Conservation (phyloP, 2,797 vertebrate species). For the Cryptoprocta ferox region DNA sequence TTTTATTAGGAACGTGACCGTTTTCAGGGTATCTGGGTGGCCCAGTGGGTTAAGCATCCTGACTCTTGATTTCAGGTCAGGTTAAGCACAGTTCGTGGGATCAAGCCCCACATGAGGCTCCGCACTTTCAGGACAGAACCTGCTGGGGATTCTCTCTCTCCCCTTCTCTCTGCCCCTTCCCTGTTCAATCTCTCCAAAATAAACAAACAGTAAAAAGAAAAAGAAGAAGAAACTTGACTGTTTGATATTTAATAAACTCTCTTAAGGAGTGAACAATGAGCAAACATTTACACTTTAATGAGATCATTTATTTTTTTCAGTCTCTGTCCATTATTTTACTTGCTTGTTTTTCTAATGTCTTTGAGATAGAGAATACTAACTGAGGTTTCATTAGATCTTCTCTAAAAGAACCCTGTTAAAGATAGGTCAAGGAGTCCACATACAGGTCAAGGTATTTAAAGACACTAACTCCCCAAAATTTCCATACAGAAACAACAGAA, state of each 20-base stretch:
- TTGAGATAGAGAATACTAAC: neutral
- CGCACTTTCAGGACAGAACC: too few relatives aligned
- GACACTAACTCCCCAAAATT: neutral
- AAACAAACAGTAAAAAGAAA: too few relatives aligned
- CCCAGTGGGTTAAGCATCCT: too few relatives aligned
- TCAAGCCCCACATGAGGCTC: too few relatives aligned
- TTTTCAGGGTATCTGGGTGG: too few relatives aligned
- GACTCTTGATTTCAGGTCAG: too few relatives aligned
- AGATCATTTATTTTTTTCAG: neutral
- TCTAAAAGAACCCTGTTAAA: neutral
- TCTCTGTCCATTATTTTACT: neutral
- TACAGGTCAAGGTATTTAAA: neutral
- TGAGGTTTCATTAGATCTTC: neutral
- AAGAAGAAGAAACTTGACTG: neutral
- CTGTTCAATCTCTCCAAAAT: too few relatives aligned
- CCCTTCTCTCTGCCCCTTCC: too few relatives aligned
- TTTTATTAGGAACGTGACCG: neutral
- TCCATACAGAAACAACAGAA: neutral
- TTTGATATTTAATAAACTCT: constrained; percentile 18
- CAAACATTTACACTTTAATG: neutral
- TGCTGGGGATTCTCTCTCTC: too few relatives aligned
- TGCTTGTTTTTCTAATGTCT: constrained; percentile 9
- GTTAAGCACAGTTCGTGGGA: too few relatives aligned
- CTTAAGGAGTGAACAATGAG: neutral
- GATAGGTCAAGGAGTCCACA: neutral